Percentiles rank a stretch among this genome's conserved stretches.
Conservation (phyloP, 2,797 vertebrate species). For the Pelodytes ibericus region DNA sequence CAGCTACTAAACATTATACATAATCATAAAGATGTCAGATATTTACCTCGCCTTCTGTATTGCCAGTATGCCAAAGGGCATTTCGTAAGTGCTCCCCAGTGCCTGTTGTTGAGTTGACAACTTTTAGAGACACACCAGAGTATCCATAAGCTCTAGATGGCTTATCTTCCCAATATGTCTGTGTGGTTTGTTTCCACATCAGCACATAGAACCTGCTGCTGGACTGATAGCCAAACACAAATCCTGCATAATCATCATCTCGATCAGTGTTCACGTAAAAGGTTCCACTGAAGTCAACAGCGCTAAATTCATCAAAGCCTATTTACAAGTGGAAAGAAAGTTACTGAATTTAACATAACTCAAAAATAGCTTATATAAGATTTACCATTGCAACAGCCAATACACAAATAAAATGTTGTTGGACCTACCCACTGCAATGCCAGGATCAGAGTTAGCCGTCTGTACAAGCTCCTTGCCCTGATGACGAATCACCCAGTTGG, state of each 20-base stretch:
- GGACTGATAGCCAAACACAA: constrained; percentile 97
- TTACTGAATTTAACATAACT: too few relatives aligned
- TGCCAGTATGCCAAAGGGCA: constrained; percentile 96
- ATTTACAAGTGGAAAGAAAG: too few relatives aligned
- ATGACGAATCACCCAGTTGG: constrained; percentile 97
- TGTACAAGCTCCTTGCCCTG: constrained; percentile 98
- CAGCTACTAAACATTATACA: neutral
- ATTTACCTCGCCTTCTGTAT: constrained; percentile 90
- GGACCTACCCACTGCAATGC: constrained; percentile 93
- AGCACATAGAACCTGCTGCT: constrained; percentile 95
- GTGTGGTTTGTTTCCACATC: constrained; percentile 99
- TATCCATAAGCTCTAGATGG: constrained; percentile 95
- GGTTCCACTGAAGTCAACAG: constrained; percentile 96
- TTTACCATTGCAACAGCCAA: too few relatives aligned
- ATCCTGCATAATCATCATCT: constrained; percentile 96
- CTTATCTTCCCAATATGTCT: constrained; percentile 98
- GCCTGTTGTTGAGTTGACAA: constrained; percentile 96
- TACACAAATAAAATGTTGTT: neutral
- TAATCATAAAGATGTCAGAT: neutral
- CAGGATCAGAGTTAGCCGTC: constrained; percentile 96
- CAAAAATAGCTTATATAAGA: too few relatives aligned
- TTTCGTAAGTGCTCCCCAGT: constrained; percentile 92
- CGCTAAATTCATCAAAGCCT: constrained; percentile 94
- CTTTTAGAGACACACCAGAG: constrained; percentile 96
- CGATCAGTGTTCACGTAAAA: constrained; percentile 98